Conservation (phyloP, 2,888 invertebrate genomes). For the Agriotes lineatus region DNA sequence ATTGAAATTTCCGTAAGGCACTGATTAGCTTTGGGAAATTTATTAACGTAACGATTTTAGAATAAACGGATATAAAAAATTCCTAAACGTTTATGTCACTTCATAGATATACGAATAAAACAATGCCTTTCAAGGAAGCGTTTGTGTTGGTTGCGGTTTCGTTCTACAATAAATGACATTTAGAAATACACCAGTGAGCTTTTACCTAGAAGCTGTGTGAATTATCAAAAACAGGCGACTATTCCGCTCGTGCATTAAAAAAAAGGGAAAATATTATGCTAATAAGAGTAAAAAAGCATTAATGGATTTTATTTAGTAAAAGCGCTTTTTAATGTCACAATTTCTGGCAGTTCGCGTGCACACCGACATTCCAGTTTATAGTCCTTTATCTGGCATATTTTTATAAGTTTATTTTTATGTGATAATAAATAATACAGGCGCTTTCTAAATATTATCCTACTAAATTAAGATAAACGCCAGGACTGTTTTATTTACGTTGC, state of each 20-base stretch:
- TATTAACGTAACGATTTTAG: no score
- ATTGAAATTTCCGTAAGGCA: no score
- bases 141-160: no score
- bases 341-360: constrained; percentile 47
- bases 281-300: constrained; percentile 14
- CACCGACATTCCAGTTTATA: constrained; percentile 44
- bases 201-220: no score
- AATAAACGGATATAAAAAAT: no score
- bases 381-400: constrained; percentile 22
- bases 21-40: no score
- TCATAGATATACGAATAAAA: no score
- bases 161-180: no score
- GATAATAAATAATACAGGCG: constrained; percentile 18
- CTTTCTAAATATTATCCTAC: constrained; percentile 23
- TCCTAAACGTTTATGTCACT: no score
- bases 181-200: no score
- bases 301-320: constrained; percentile 21
- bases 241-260: not conserved
- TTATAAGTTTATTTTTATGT: constrained; percentile 26
- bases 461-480: constrained; percentile 12
- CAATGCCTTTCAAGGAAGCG: no score
- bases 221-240: not conserved
- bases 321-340: constrained; percentile 22
- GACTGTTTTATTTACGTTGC: constrained; percentile 18
- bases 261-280: constrained; percentile 9